Base-by-base conservation (phyloP, 2,888 invertebrate species). In the Mythimna lalbum region DNA sequence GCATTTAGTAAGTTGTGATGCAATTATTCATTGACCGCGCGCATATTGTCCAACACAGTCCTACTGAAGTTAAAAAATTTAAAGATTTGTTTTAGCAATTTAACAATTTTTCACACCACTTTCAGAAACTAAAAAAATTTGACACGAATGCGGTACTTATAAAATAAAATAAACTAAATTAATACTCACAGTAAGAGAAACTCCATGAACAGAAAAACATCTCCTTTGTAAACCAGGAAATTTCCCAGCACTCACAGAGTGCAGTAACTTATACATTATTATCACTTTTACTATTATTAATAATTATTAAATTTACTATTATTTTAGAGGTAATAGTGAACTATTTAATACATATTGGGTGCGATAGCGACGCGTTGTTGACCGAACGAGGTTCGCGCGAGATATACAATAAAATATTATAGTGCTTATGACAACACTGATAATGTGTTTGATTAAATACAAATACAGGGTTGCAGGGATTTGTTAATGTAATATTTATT, bases 201-300 rank as follows among this genome's bases (percentile, higher is more conserved):
- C 70, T 80, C 91, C 92, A 73, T 91, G 88, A 0, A 94, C 91
- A 53, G 90, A 91, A 76, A 94, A 95, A 65, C 87, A 87, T 77
- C 93, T 88, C 7, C 81, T 82, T 49, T 87, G 84, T 33, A 88
- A 73, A 55, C 71, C 86, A 4, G 85, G 59, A 27, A 81, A 50
- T 66, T 83, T 88, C 52, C 87, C 77, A 52, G 86, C 89, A 82
- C 86, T 85, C 47, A 86, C 78, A 73, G 86, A 88, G 33, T 89
- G 86, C 43, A 90, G 66, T 21, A 93, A 83, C 70, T 91, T 92
- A 69, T 92, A 91, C 93, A 93, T 93, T 83, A 82, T 88, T 84
- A 75, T 64, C 73, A 81, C 73, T 76, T 57, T 69, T 64, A 69
- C 43, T 43, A 43, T 9, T 64, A 73, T 63, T 36, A 66, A 69